Percentiles rank a stretch among this genome's conserved stretches.
phyloP scores from a whole-genome alignment of 2,888 invertebrate genomes.

The Hoplodrina ambigua region DNA sequence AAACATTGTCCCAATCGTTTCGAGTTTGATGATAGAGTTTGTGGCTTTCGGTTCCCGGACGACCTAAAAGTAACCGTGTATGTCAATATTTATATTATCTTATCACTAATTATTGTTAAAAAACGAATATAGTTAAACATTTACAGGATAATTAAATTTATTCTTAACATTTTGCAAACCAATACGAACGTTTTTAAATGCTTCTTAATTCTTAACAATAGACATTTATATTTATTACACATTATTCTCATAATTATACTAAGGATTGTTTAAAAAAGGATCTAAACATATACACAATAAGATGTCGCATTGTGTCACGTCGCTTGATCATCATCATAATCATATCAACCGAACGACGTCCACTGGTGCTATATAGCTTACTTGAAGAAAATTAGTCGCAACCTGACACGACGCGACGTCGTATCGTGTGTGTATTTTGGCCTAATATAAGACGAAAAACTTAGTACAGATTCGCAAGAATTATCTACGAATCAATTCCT shows the following conservation, averaged over 20 bases:
- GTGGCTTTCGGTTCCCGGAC: too few relatives aligned
- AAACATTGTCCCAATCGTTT: too few relatives aligned
- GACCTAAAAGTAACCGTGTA: too few relatives aligned
- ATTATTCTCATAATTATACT: background rate
- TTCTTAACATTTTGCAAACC: conserved; percentile 21
- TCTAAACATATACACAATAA: too few relatives aligned
- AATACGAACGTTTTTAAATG: conserved; percentile 37
- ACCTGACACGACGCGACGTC: too few relatives aligned
- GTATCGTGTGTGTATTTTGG: too few relatives aligned
- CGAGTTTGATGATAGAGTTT: too few relatives aligned
- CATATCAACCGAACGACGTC: too few relatives aligned
- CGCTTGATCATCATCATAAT: too few relatives aligned
- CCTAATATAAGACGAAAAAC: background rate
- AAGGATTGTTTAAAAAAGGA: background rate
- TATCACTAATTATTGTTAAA: conserved; percentile 37
- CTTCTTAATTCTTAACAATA: conserved; percentile 17
- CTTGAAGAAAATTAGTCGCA: too few relatives aligned
- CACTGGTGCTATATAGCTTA: too few relatives aligned
- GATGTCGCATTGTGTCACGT: too few relatives aligned
- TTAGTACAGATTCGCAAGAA: background rate
- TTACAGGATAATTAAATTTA: conserved; percentile 5
- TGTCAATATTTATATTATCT: conserved; percentile 38
- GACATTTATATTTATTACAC: conserved; percentile 29
- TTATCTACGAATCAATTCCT: background rate
- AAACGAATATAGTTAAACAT: conserved; percentile 20